phyloP scores from a whole-genome alignment of 2,888 invertebrate species.

The Hartigia nigra region DNA sequence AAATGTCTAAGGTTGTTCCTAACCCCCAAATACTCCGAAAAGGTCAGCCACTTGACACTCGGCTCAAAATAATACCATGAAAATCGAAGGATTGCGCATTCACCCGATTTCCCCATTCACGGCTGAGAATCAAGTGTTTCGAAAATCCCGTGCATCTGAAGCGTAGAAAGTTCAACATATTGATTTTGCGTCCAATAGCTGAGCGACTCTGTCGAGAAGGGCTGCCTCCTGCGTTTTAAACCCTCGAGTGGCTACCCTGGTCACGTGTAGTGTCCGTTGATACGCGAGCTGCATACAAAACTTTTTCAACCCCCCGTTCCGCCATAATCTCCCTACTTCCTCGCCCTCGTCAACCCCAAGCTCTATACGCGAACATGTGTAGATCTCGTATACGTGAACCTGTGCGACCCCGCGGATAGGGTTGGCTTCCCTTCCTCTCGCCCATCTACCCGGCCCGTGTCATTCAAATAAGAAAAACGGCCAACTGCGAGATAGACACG shows the following conservation, averaged over 20 bases:
- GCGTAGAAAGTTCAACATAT: slow-evolving; percentile 20
- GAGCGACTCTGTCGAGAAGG: slow-evolving; percentile 1
- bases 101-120: neutral
- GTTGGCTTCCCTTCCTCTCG: neutral
- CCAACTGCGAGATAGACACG: slow-evolving; percentile 31
- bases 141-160: neutral
- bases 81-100: neutral
- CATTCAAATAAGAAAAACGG: slow-evolving; percentile 29
- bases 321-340: slow-evolving; percentile 16
- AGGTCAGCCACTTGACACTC: neutral
- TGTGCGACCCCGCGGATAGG: neutral
- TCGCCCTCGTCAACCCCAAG: slow-evolving; percentile 8
- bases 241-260: slow-evolving; percentile 51
- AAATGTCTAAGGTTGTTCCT: neutral
- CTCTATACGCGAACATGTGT: neutral
- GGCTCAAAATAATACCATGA: neutral
- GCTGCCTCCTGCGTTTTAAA: slow-evolving; percentile 30
- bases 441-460: neutral
- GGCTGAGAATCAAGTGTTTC: neutral
- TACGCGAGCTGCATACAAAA: slow-evolving; percentile 61
- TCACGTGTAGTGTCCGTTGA: slow-evolving; percentile 62
- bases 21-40: neutral
- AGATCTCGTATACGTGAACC: neutral
- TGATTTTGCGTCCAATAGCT: slow-evolving; percentile 22
- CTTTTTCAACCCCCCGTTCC: slow-evolving; percentile 42